A percentile compares a stretch with the other conserved stretches of the same genome.
Evolutionary conservation across 2,113 vertebrate genomes (phyloP).

Genomic region (Probosciger aterrimus): DNA sequence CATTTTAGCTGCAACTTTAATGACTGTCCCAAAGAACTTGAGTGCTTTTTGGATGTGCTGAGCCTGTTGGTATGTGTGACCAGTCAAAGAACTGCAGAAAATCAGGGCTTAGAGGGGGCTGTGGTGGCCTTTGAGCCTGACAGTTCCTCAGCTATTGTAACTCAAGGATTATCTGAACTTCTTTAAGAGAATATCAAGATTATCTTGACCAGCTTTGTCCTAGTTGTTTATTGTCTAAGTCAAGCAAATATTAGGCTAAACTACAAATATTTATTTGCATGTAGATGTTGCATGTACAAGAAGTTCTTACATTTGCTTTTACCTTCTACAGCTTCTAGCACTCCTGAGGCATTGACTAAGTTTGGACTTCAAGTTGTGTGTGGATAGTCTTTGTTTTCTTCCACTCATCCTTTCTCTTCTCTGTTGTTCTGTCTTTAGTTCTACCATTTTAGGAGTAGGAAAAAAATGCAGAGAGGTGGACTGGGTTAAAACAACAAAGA

Average conservation of each 20-base stretch:
- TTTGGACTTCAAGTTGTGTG: not conserved
- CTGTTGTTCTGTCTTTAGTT: not conserved
- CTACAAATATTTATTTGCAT: not conserved
- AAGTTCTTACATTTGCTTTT: not conserved
- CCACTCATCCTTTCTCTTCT: not conserved
- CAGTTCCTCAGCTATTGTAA: not conserved
- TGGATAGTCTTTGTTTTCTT: not conserved
- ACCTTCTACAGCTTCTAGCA: not conserved
- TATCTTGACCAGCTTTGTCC: not conserved
- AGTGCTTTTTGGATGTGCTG: not conserved
- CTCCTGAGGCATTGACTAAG: not conserved
- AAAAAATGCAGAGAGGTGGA: not conserved
- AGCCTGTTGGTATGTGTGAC: not conserved
- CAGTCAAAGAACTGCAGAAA: not conserved
- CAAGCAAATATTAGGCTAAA: not conserved
- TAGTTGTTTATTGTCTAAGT: not conserved
- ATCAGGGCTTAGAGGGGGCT: not conserved
- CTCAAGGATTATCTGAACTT: not conserved
- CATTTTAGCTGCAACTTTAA: not conserved
- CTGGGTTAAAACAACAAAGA: not conserved
- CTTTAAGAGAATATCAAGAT: not conserved
- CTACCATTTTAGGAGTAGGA: not conserved
- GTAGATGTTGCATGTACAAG: not conserved
- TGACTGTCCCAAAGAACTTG: not conserved
- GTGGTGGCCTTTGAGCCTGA: not conserved